Base-by-base conservation (phyloP, 2,888 invertebrate species). In the Andrena dorsata region DNA sequence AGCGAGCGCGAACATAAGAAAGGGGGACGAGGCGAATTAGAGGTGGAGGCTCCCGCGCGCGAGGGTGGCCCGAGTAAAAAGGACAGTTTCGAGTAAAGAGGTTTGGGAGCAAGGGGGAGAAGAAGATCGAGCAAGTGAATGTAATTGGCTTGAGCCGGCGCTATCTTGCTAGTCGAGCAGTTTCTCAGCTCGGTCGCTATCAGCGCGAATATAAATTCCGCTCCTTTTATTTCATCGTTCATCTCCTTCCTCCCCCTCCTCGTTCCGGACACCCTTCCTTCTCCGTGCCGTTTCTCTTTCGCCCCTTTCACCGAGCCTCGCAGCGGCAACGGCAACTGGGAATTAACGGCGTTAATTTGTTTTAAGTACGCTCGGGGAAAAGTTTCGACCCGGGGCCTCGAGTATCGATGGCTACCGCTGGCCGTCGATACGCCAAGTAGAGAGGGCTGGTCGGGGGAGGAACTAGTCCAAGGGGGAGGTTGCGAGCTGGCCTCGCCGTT, bases 161-260 rank as follows among this genome's bases (percentile, higher is more conserved):
- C 90, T 92, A 92, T 93, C 92, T 92, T 90, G 90, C 92, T 90
- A 90, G 91, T 92, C 92, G 91, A 92, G 92, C 92, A 92, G 90
- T 92, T 92, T 92, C 92, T 91, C 90, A 90, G 90, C 89, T 90
- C 89, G 89, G 83, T 89, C 89, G 91, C 91, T 93, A 93, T 92
- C 91, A 92, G 91, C 90, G 86, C 89, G 92, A 92, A 92, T 92
- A 93, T 92, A 92, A 93, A 93, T 93, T 92, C 89, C 78, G 76
- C 85, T 87, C 85, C 87, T 89, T 91, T 92, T 92, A 88, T 90
- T 91, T 91, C 90, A 76, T 85, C 85, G 66, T 81, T 83, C 82
- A 78, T 73, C 87, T 82, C 80, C 53, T 71, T 74, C 53, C 61
- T 63, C 70, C 61, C 61, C 70, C 56, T 61, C 74, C 30, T 35